phyloP scores from a whole-genome alignment of 2,888 invertebrate genomes.

The Cephus rjabovi region DNA sequence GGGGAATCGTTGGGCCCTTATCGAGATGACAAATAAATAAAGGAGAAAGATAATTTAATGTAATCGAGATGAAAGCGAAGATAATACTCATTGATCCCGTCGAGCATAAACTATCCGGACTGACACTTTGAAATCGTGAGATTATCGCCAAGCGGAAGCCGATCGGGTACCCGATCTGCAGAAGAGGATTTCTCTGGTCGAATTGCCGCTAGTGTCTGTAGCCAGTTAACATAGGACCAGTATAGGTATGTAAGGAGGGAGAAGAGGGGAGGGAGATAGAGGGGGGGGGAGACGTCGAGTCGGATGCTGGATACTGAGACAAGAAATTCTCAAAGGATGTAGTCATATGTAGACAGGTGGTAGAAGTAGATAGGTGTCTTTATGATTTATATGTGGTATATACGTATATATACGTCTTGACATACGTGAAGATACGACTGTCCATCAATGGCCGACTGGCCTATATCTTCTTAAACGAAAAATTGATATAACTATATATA shows the following conservation, averaged over 20 bases:
- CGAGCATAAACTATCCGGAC: not conserved
- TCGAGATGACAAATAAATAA: not conserved
- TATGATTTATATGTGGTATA: not conserved
- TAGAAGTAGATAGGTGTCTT: not conserved
- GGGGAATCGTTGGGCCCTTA: too few species aligned
- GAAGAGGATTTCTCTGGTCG: not conserved
- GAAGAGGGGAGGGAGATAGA: not conserved
- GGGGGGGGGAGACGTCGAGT: not conserved
- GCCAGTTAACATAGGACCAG: not conserved
- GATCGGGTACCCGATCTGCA: not conserved
- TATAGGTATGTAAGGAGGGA: not conserved
- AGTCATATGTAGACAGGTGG: not conserved
- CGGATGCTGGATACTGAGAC: not conserved
- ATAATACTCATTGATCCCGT: not conserved
- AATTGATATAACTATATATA: too few species aligned
- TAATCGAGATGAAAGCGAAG: not conserved
- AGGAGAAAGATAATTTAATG: not conserved
- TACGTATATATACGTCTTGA: not conserved
- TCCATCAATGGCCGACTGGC: not conserved
- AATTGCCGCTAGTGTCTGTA: not conserved
- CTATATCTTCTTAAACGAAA: too few species aligned
- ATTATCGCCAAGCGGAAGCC: not conserved
- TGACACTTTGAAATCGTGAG: not conserved
- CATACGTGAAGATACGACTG: not conserved
- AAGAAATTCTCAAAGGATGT: not conserved